These are phyloP conservation scores for Macropis europaea DNA, from an alignment of 2,888 invertebrate genomes.

Conservation along the genomic window DNA sequence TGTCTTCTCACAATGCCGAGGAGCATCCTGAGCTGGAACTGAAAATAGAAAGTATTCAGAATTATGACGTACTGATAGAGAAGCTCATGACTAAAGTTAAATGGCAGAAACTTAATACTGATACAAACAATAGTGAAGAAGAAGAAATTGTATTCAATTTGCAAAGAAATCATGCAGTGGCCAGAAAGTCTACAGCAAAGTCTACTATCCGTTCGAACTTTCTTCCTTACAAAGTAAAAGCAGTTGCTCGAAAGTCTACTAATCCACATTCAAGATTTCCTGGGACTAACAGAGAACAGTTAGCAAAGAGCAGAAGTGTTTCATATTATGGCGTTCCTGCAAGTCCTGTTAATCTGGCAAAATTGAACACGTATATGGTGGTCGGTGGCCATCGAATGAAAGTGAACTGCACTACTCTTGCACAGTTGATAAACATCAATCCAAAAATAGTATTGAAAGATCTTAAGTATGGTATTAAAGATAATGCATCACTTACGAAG, in stretches of 20 bases:
- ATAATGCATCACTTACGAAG: constrained; percentile 4
- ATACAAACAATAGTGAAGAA: background rate
- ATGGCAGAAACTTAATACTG: background rate
- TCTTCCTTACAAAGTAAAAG: constrained; percentile 58
- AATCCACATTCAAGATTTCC: constrained; percentile 75
- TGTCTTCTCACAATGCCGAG: constrained; percentile 70
- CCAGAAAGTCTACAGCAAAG: constrained; percentile 80
- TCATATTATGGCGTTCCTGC: constrained; percentile 81
- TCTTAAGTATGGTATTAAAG: constrained; percentile 32
- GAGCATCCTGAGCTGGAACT: constrained; percentile 72
- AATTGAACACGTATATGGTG: constrained; percentile 81
- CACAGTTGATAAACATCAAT: constrained; percentile 81
- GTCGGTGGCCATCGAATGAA: constrained; percentile 81
- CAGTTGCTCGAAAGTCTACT: constrained; percentile 81
- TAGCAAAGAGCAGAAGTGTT: constrained; percentile 57
- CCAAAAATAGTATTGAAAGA: constrained; percentile 79
- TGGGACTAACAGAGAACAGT: constrained; percentile 17
- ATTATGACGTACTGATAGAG: constrained; percentile 60
- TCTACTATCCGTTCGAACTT: constrained; percentile 45
- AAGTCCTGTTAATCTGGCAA: constrained; percentile 76
- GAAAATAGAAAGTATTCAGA: constrained; percentile 65
- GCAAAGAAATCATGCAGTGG: constrained; percentile 66
- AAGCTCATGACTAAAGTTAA: constrained; percentile 59
- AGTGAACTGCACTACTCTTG: constrained; percentile 81
- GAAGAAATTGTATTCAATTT: background rate